Evolutionary conservation across 1,140 invertebrate species (phyloP).

Genomic region (Drosophila ananassae): DNA sequence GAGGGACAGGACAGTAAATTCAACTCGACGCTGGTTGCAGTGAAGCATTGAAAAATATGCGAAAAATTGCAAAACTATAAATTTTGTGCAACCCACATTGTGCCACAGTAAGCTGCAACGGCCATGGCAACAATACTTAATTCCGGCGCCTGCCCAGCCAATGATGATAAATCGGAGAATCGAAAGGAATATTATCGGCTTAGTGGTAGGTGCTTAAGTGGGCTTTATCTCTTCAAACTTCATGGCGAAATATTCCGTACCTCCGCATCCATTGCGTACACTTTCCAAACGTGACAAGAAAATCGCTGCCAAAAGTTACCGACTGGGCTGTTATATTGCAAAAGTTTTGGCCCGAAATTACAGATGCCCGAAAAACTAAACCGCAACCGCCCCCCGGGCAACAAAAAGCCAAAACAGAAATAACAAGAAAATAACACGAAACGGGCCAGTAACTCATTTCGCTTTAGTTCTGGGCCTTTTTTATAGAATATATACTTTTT

Average conservation of each 20-base stretch:
- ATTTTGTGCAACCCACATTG: slow-evolving; percentile 44
- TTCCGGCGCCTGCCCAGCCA: slow-evolving; percentile 64
- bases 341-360: slow-evolving; percentile 67
- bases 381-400: slow-evolving; percentile 24
- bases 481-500: slow-evolving; percentile 17
- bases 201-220: slow-evolving; percentile 50
- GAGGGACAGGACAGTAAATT: slow-evolving; percentile 52
- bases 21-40: slow-evolving; percentile 39
- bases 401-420: neutral
- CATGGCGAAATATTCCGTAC: slow-evolving; percentile 18
- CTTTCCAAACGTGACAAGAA: slow-evolving; percentile 70
- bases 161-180: slow-evolving; percentile 81
- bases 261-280: slow-evolving; percentile 4
- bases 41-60: slow-evolving; percentile 75
- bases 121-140: slow-evolving; percentile 65
- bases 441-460: slow-evolving; percentile 29
- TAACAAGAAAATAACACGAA: slow-evolving; percentile 1
- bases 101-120: slow-evolving; percentile 19
- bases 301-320: slow-evolving; percentile 70
- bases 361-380: slow-evolving; percentile 35
- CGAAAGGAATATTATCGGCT: slow-evolving; percentile 55
- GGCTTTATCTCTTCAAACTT: slow-evolving; percentile 42
- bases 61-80: slow-evolving; percentile 80
- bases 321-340: slow-evolving; percentile 59
- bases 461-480: slow-evolving; percentile 17